Evolutionary conservation across 1,140 invertebrate genomes (phyloP).

Genomic region (Trachymyrmex septentrionalis): DNA sequence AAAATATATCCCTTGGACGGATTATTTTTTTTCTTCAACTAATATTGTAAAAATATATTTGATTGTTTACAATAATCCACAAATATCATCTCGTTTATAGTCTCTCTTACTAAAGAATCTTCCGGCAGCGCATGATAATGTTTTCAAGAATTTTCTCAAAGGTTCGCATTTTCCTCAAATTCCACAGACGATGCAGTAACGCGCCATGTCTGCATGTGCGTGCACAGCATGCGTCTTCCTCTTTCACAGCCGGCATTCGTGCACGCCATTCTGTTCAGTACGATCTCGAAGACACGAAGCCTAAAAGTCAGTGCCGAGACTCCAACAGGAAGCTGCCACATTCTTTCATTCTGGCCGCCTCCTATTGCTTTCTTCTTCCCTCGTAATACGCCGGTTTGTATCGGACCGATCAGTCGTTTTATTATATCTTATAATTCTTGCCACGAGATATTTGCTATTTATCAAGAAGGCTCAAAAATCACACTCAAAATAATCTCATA

Average conservation of each 20-base stretch:
- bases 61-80: background rate
- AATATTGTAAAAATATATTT: background rate
- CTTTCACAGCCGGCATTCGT: constrained; percentile 58
- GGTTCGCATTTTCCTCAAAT: constrained; percentile 35
- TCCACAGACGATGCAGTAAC: constrained; percentile 15
- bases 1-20: background rate
- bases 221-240: constrained; percentile 62
- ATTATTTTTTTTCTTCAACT: background rate
- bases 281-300: constrained; percentile 50
- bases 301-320: constrained; percentile 45
- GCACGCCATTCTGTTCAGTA: constrained; percentile 35
- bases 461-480: background rate
- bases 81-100: background rate
- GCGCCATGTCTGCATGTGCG: constrained; percentile 46
- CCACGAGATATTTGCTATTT: background rate
- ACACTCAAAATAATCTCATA: background rate
- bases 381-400: constrained; percentile 26
- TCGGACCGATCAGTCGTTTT: constrained; percentile 42
- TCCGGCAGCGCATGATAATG: background rate
- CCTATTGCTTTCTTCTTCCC: constrained; percentile 47
- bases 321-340: constrained; percentile 77
- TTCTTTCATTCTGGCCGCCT: constrained; percentile 69
- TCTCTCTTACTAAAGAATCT: background rate
- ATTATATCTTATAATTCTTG: background rate
- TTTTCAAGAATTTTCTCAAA: constrained; percentile 9